A percentile compares a stretch with the other conserved stretches of the same genome.
Evolutionary conservation across 2,797 vertebrate genomes (phyloP).

Genomic region (Adelosebastes latens): DNA sequence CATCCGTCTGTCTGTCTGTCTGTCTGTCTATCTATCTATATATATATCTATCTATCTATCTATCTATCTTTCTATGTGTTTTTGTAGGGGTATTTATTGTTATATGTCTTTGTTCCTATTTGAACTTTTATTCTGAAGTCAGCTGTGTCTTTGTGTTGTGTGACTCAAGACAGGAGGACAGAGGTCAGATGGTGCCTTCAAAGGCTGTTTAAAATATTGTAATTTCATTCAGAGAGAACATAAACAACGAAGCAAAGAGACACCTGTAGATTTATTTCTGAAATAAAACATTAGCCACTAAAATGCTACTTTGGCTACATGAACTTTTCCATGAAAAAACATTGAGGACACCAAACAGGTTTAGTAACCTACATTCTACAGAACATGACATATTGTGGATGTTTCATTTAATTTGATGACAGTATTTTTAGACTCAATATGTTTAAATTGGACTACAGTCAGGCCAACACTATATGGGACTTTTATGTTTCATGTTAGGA

Average conservation of each 20-base stretch:
- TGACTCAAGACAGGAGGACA: background rate
- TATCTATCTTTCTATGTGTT: no score
- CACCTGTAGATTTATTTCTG: background rate
- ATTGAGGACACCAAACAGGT: background rate
- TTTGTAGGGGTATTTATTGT: background rate
- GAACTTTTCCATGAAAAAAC: background rate
- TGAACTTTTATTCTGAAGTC: background rate
- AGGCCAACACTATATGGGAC: background rate
- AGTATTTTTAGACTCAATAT: background rate
- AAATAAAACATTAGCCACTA: no score
- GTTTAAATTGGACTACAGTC: no score
- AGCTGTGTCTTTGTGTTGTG: background rate
- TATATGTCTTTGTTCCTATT: background rate
- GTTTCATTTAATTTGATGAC: background rate
- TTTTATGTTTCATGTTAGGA: no score
- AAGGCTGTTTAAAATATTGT: background rate
- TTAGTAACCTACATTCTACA: background rate
- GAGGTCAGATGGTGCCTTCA: conserved; percentile 5
- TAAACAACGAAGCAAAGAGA: background rate
- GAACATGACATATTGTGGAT: background rate
- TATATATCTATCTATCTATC: no score
- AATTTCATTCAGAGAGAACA: accelerated
- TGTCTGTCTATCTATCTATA: no score
- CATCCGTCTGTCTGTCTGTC: no score
- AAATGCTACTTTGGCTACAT: background rate